phyloP scores from a whole-genome alignment of 2,888 invertebrate genomes.

The Heliconius charithonia region DNA sequence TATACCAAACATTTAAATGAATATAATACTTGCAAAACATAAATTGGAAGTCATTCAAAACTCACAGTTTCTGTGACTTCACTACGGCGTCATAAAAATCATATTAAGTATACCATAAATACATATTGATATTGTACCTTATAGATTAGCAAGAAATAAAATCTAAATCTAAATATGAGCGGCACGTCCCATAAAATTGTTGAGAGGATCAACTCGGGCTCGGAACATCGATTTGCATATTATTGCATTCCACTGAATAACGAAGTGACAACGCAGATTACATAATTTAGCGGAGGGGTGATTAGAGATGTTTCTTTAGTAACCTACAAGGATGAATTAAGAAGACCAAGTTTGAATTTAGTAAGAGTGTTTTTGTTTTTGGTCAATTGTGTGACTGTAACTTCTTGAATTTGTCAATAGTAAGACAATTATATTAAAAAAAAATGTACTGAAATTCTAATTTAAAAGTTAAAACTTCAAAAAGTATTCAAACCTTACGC shows the following conservation, averaged over 20 bases:
- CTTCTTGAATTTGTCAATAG: no score
- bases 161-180: constrained; percentile 33
- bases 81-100: neutral
- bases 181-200: constrained; percentile 47
- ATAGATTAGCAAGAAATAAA: constrained; percentile 34
- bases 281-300: constrained; percentile 30
- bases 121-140: neutral
- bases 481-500: no score
- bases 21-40: no score
- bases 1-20: no score
- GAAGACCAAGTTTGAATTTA: no score
- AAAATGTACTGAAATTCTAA: no score
- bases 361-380: no score
- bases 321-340: neutral
- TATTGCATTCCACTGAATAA: constrained; percentile 54
- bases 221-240: constrained; percentile 53
- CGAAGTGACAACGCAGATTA: constrained; percentile 49
- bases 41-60: neutral
- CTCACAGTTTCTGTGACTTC: neutral
- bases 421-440: no score
- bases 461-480: no score
- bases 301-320: constrained; percentile 30
- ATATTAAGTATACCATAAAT: no score
- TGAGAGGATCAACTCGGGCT: constrained; percentile 42
- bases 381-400: no score